phyloP scores from a whole-genome alignment of 2,888 invertebrate genomes.

The Ariolimax columbianus region DNA sequence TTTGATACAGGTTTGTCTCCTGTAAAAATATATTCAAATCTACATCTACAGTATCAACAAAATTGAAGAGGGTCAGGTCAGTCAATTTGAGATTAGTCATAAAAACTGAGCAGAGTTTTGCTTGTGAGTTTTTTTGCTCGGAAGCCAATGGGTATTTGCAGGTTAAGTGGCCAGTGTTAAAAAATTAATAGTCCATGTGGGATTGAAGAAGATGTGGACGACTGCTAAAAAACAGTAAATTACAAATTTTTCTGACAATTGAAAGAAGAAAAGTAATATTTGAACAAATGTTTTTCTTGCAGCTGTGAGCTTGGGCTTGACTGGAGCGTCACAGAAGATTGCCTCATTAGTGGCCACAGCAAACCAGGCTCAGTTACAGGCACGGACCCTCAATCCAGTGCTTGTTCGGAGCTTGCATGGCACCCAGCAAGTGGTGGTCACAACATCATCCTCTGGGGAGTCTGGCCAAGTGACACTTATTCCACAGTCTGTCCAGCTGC shows the following conservation, averaged over 20 bases:
- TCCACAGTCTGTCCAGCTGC: slow-evolving; percentile 61
- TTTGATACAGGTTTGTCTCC: no score
- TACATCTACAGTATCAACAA: no score
- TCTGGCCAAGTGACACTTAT: slow-evolving; percentile 50
- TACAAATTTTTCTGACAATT: not conserved
- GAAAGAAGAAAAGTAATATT: not conserved
- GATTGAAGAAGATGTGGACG: no score
- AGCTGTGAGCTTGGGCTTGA: slow-evolving; percentile 52
- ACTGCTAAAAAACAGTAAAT: no score
- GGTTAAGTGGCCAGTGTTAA: no score
- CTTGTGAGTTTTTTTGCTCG: no score
- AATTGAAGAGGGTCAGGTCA: no score
- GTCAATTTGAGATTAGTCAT: no score
- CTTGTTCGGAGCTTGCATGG: slow-evolving; percentile 54
- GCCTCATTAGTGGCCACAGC: slow-evolving; percentile 58
- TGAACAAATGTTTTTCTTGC: not conserved
- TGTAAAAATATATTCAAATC: no score
- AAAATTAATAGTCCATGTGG: no score
- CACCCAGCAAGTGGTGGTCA: slow-evolving; percentile 50
- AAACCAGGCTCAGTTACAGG: slow-evolving; percentile 55
- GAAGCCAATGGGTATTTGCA: no score
- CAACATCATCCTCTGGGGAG: slow-evolving; percentile 50
- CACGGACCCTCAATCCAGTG: slow-evolving; percentile 51
- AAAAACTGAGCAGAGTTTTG: no score
- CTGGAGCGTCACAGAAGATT: slow-evolving; percentile 59